These are phyloP conservation scores for Syngnathoides biaculeatus DNA, from an alignment of 2,113 vertebrate genomes.

Conservation along the genomic window DNA sequence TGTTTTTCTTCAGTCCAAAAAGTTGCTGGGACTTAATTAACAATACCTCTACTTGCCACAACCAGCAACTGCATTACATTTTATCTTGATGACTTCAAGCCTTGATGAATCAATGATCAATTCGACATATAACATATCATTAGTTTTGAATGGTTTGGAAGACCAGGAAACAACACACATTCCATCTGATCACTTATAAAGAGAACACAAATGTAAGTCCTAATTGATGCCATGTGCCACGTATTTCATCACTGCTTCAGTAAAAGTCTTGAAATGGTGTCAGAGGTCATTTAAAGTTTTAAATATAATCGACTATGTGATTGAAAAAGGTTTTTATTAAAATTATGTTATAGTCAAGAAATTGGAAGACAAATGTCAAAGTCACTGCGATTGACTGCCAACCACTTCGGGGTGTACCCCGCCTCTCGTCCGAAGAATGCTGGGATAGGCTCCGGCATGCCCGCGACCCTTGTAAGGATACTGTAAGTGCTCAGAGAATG, in stretches of 20 bases:
- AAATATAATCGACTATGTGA: not conserved
- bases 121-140: not conserved
- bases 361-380: not conserved
- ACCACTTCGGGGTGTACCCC: too few relatives aligned
- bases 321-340: slow-evolving; percentile 4
- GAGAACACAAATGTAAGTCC: slow-evolving; percentile 31
- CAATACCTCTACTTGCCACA: not conserved
- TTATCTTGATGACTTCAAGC: not conserved
- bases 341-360: not conserved
- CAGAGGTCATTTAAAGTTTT: not conserved
- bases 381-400: not conserved
- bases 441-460: too few relatives aligned
- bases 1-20: too few relatives aligned
- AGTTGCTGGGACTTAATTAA: too few relatives aligned
- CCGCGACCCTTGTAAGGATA: too few relatives aligned
- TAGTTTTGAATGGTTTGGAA: slow-evolving; percentile 18
- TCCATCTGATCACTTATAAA: slow-evolving; percentile 64
- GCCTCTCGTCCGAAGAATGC: too few relatives aligned
- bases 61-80: not conserved
- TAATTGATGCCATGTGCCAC: slow-evolving; percentile 6
- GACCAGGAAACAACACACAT: slow-evolving; percentile 70
- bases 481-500: too few relatives aligned
- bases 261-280: slow-evolving; percentile 15
- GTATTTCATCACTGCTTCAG: not conserved
- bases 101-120: not conserved